Base-by-base conservation (phyloP, 2,797 vertebrate genomes). In the Pogoniulus pusillus region DNA sequence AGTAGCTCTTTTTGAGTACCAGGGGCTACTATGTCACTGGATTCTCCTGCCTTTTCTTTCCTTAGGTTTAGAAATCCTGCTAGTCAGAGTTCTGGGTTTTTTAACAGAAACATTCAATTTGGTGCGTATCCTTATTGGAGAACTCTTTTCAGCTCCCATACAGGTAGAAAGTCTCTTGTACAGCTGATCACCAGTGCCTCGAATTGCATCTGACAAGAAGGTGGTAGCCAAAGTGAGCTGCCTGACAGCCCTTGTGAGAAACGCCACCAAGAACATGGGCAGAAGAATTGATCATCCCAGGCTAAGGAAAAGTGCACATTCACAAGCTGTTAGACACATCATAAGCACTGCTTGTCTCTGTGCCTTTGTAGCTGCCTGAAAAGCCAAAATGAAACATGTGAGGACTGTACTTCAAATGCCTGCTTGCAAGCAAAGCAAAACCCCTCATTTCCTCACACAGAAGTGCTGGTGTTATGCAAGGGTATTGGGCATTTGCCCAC, bases 311-410 rank as follows among this genome's bases (percentile, higher is more conserved):
- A 60, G 30, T 5, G 17, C 65, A 34, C 10, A 16, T 68, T 85
- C 65, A 9, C 5, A 22, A 63, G 24, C 53, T 64, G 55, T 76
- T 77, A 66, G 37, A 27, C 10, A 55, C 0, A 2, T 9, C 51
- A 58, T 7, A 54, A 71, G 22, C 37, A 23, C 24, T 57, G n/a
- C 20, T 80, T 27, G 9, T 81, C 45, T 65, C 26, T 24, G 17
- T 6, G 8, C 12, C 39, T 72, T 80, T 77, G 41, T 4, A 81
- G 77, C 35, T 41, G 12, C 27, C 73, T 77, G 10, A 65, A 73
- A 53, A 57, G 0, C n/a, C n/a, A 68, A 47, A 17, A 58, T 41
- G 20, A 60, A 70, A 43, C 8, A 17, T 0, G 1, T 35, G 74
- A 20, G 15, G 23, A 70, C 16, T 10, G 4, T 47, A 74, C 93